phyloP scores from a whole-genome alignment of 2,888 invertebrate species.

The Aphidoletes aphidimyza region DNA sequence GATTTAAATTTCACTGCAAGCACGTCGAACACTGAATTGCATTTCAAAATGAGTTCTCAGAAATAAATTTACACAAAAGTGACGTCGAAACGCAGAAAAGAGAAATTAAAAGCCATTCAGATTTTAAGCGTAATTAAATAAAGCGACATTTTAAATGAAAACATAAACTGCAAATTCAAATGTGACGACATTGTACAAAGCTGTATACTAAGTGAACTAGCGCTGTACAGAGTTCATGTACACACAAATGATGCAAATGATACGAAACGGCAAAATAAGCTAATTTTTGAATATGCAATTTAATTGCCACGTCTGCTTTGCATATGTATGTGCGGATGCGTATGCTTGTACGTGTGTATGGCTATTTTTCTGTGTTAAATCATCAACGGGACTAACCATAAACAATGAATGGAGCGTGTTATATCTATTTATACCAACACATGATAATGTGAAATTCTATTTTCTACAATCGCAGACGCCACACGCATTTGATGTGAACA shows the following conservation, averaged over 20 bases:
- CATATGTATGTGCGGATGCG: background rate
- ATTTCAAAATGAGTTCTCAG: background rate
- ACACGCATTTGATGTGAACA: background rate
- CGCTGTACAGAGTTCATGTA: too few species aligned
- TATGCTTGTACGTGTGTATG: too few species aligned
- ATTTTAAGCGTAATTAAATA: background rate
- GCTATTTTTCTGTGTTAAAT: too few species aligned
- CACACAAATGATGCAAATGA: background rate
- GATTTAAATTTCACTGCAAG: too few species aligned
- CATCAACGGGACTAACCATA: too few species aligned
- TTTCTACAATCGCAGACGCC: background rate
- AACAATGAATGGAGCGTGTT: too few species aligned
- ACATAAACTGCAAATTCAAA: background rate
- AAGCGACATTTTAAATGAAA: constrained; percentile 13
- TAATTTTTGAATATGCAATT: background rate
- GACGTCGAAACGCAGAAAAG: background rate
- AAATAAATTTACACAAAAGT: too few species aligned
- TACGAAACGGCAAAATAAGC: background rate
- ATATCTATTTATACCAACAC: background rate
- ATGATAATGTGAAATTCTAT: background rate
- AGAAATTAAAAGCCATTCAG: background rate
- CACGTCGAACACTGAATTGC: too few species aligned
- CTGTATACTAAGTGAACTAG: too few species aligned
- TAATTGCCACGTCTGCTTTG: background rate
- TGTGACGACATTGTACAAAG: background rate